A percentile compares a stretch with the other conserved stretches of the same genome.
These are phyloP conservation scores for Speoplatyrhinus poulsoni DNA, from an alignment of 2,113 vertebrate species.

Conservation along the genomic window DNA sequence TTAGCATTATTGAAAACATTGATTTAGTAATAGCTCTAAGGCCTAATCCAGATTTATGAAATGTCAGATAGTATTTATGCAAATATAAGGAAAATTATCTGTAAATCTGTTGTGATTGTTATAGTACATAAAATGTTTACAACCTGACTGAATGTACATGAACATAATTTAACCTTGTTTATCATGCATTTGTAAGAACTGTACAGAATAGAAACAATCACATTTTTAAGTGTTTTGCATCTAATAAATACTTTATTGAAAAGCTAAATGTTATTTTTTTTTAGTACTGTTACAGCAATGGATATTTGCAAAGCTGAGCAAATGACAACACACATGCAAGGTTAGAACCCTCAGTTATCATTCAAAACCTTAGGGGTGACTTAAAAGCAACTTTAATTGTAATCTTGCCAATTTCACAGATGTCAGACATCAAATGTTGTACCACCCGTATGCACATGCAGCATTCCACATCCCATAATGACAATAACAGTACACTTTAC, in stretches of 20 bases:
- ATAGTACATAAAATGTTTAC: neutral
- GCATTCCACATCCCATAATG: no score
- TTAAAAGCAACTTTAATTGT: neutral
- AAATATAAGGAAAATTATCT: constrained; percentile 6
- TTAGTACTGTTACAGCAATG: constrained; percentile 23
- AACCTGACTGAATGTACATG: constrained; percentile 18
- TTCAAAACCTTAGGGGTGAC: constrained; percentile 28
- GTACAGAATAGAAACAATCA: constrained; percentile 24
- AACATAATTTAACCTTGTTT: constrained; percentile 1
- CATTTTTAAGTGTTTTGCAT: constrained; percentile 21
- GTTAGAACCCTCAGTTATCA: neutral
- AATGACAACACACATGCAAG: constrained; percentile 13
- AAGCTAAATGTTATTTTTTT: constrained; percentile 29
- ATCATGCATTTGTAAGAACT: constrained; percentile 26
- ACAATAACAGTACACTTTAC: no score
- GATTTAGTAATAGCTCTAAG: neutral
- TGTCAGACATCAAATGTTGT: no score
- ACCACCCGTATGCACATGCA: no score
- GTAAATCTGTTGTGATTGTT: constrained; percentile 15
- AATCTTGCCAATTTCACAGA: no score
- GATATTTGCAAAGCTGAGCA: constrained; percentile 25
- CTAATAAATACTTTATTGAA: constrained; percentile 73
- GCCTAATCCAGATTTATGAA: neutral
- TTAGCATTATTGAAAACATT: no score
- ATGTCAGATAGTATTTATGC: constrained; percentile 15